phyloP scores from a whole-genome alignment of 2,113 vertebrate genomes.

The Bubo blakistoni region DNA sequence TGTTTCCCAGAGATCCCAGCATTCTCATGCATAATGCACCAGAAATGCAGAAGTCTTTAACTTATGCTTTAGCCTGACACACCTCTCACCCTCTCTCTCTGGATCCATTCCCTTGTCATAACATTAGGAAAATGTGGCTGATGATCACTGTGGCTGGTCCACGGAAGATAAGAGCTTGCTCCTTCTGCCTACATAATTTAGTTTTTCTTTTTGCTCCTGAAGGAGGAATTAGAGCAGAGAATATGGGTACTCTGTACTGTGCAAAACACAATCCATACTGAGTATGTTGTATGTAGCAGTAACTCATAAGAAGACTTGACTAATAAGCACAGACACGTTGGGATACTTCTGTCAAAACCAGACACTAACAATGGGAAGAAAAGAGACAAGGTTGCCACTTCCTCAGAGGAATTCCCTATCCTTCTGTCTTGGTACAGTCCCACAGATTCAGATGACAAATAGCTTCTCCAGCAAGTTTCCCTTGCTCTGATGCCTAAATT shows the following conservation, averaged over 20 bases:
- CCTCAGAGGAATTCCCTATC: neutral
- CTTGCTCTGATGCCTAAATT: neutral
- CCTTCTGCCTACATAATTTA: neutral
- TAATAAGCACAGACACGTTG: neutral
- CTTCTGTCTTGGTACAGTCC: neutral
- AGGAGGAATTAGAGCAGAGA: neutral
- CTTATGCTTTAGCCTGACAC: neutral
- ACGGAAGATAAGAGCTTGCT: neutral
- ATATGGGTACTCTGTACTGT: neutral
- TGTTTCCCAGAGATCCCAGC: neutral
- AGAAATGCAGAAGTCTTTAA: neutral
- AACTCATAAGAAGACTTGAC: neutral
- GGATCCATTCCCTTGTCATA: neutral
- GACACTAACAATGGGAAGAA: neutral
- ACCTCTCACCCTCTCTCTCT: neutral
- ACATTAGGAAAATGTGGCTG: neutral
- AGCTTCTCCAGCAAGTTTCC: neutral
- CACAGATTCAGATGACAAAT: neutral
- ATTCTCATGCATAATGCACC: neutral
- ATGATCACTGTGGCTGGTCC: neutral
- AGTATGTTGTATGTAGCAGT: neutral
- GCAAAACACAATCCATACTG: neutral
- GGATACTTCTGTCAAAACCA: neutral
- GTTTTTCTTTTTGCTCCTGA: neutral
- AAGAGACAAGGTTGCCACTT: neutral